Conservation (phyloP, 2,888 invertebrate genomes). For the Acleris literana region DNA sequence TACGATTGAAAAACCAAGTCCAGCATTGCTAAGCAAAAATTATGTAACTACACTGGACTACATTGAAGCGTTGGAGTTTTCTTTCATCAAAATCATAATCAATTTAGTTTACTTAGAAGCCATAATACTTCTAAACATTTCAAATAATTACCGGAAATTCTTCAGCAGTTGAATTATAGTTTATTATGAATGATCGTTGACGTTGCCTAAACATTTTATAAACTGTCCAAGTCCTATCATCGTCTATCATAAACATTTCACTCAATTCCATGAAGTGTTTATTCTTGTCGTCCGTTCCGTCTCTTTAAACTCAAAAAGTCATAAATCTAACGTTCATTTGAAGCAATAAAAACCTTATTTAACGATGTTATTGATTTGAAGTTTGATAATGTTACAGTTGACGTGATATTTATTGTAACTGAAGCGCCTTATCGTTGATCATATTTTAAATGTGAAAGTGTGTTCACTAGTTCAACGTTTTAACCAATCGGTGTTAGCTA, state of each 20-base stretch:
- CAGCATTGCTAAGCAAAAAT: too few species aligned
- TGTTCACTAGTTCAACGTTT: too few species aligned
- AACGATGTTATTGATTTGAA: neutral
- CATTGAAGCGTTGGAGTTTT: neutral
- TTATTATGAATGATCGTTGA: constrained; percentile 30
- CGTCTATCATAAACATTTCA: constrained; percentile 27
- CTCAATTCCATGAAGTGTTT: constrained; percentile 24
- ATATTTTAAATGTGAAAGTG: too few species aligned
- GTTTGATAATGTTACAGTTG: neutral
- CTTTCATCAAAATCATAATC: neutral
- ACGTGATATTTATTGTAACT: too few species aligned
- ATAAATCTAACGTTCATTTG: constrained; percentile 1
- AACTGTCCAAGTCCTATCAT: constrained; percentile 23
- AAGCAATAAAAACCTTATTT: neutral
- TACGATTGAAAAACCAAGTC: too few species aligned
- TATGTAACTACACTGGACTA: too few species aligned
- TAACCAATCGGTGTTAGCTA: too few species aligned
- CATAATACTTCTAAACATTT: neutral
- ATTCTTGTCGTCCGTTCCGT: constrained; percentile 12
- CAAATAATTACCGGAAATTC: neutral
- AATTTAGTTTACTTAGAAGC: neutral
- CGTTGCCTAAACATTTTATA: constrained; percentile 21
- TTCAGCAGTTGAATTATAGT: constrained; percentile 1
- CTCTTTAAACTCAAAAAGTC: neutral
- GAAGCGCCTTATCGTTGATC: too few species aligned